A percentile compares a stretch with the other conserved stretches of the same genome.
Conservation (phyloP, 2,888 invertebrate species). For the Latrodectus elegans region DNA sequence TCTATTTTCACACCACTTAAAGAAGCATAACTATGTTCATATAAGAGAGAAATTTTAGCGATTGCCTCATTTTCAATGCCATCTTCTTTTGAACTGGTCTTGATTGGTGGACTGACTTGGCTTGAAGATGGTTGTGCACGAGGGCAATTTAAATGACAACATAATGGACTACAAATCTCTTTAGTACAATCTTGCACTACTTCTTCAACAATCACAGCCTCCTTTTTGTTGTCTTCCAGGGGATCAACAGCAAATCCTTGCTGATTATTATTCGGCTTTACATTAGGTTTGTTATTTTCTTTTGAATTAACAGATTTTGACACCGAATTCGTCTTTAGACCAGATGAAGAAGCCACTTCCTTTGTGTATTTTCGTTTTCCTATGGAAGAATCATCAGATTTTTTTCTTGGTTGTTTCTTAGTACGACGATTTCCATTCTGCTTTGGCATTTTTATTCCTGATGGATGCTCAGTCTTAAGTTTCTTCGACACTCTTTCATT, state of each 20-base stretch:
- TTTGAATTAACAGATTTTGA: background rate
- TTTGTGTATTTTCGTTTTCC: background rate
- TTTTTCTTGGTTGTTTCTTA: background rate
- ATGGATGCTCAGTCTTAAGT: background rate
- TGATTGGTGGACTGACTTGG: too few species aligned
- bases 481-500: background rate
- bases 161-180: background rate
- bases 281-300: background rate
- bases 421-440: background rate
- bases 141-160: background rate
- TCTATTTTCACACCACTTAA: background rate
- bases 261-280: background rate
- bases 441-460: background rate
- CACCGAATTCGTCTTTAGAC: too few species aligned
- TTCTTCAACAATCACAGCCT: background rate
- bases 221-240: background rate
- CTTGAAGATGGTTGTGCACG: background rate
- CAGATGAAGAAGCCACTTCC: too few species aligned
- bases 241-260: background rate
- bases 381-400: background rate
- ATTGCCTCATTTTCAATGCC: background rate
- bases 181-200: background rate
- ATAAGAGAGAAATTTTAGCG: background rate
- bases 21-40: slow-evolving; percentile 34
- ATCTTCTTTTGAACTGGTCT: background rate